Base-by-base conservation (phyloP, 2,113 vertebrate species). In the Hippocampus abdominalis region DNA sequence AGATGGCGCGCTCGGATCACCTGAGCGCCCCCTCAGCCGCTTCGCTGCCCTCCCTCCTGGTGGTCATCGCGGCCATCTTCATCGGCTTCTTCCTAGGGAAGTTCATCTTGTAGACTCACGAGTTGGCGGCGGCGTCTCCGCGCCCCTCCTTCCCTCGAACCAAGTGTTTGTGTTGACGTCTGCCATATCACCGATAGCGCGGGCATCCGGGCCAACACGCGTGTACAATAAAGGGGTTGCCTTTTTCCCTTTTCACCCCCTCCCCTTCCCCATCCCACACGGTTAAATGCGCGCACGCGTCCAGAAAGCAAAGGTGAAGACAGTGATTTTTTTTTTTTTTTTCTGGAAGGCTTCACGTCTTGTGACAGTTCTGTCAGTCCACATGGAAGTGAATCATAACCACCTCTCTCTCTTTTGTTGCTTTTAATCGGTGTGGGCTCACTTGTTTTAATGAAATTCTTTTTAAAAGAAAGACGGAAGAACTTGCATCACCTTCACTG, bases 1-100 rank as follows among this genome's bases (percentile, higher is more conserved):
- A 95, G 93, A 88, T 91, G 79, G 89, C 93, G 0, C 94, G 94
- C 85, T 90, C 93, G 56, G 97, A 97, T 80, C 95, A 96, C 91
- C 89, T 92, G 84, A 92, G 92, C 70, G 90, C 94, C 70, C 93
- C 94, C 81, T 92, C 95, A 63, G 84, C 86, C 84, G 92, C 94
- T 87, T 94, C 95, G 89, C 94, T 99, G 84, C 96, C 97, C 81
- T 98, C 96, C 61, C 96, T 99, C 85, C 94, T 98, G 75, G 97
- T 98, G 87, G 95, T 98, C 83, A 97, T 99, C 91, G 97, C 97
- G 89, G 96, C 97, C 93, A 95, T 99, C 92, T 99, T 99, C 95
- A 97, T 98, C 79, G 97, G 97, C 88, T 98, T 99, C 95, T 99
- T 99, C 96, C 93, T 98, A 91, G 97, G 96, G 91, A 99, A 99